Percentiles rank a stretch among this genome's conserved stretches.
Evolutionary conservation across 2,888 invertebrate genomes (phyloP).

Genomic region (Villa cingulata): DNA sequence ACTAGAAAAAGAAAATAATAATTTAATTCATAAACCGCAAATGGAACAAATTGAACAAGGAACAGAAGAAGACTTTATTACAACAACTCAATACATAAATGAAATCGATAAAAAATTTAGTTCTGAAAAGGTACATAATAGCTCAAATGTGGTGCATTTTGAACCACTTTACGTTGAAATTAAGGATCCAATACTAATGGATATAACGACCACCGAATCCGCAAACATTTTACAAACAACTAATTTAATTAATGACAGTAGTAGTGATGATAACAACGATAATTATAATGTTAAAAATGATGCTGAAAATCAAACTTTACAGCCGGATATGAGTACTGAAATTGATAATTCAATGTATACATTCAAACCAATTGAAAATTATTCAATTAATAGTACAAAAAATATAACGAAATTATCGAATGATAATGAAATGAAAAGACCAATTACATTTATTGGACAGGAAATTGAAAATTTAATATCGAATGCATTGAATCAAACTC

Average conservation of each 20-base stretch:
- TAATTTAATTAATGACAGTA: background rate
- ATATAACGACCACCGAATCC: conserved; percentile 18
- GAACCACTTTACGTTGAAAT: conserved; percentile 24
- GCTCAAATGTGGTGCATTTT: conserved; percentile 20
- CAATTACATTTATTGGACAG: no score
- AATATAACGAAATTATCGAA: background rate
- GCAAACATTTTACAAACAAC: conserved; percentile 2
- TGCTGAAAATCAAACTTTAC: background rate
- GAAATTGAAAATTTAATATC: no score
- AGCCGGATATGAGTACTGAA: background rate
- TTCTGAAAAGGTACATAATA: background rate
- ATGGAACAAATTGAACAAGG: conserved; percentile 8
- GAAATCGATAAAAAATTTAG: conserved; percentile 1
- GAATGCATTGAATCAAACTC: no score
- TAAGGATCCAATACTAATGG: conserved; percentile 22
- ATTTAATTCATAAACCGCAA: background rate
- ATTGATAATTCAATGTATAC: background rate
- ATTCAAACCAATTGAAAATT: background rate
- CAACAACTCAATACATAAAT: conserved; percentile 5
- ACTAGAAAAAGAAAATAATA: background rate
- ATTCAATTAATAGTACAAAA: no score
- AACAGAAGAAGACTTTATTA: conserved; percentile 1
- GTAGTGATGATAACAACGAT: no score
- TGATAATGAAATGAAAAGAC: background rate
- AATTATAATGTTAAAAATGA: no score